Evolutionary conservation across 2,113 vertebrate species (phyloP).

Genomic region (Oceanodroma tethys): DNA sequence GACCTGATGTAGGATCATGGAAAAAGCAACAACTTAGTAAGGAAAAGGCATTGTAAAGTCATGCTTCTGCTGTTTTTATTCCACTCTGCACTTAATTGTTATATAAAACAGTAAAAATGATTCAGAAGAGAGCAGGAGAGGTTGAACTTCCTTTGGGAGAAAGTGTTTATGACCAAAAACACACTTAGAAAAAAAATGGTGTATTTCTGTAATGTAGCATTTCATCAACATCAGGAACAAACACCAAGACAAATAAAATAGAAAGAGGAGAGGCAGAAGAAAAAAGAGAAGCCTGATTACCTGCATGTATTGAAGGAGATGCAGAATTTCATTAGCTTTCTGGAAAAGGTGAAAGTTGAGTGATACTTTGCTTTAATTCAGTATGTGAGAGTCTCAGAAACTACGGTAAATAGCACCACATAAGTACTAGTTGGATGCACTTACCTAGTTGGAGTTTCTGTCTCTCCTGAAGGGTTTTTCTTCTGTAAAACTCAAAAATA

Average conservation of each 20-base stretch:
- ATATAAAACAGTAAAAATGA: not conserved
- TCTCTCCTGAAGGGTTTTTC: not conserved
- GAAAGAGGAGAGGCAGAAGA: not conserved
- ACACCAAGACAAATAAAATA: not conserved
- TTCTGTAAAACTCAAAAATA: not conserved
- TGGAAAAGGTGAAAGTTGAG: not conserved
- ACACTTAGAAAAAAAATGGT: not conserved
- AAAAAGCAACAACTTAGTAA: not conserved
- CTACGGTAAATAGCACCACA: not conserved
- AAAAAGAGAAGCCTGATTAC: not conserved
- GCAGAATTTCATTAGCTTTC: not conserved
- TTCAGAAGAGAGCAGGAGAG: not conserved
- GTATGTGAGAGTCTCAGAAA: not conserved
- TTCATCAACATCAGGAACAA: not conserved
- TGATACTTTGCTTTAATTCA: not conserved
- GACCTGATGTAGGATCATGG: not conserved
- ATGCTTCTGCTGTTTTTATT: constrained; percentile 5
- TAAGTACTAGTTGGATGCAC: not conserved
- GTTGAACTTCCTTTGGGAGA: not conserved
- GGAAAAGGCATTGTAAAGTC: not conserved
- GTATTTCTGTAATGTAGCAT: not conserved
- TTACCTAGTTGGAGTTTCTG: constrained; percentile 2
- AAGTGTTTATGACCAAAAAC: not conserved
- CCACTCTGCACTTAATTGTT: not conserved
- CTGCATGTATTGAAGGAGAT: not conserved